These are phyloP conservation scores for Cardiocondyla obscurior DNA, from an alignment of 1,140 invertebrate genomes.

Conservation along the genomic window DNA sequence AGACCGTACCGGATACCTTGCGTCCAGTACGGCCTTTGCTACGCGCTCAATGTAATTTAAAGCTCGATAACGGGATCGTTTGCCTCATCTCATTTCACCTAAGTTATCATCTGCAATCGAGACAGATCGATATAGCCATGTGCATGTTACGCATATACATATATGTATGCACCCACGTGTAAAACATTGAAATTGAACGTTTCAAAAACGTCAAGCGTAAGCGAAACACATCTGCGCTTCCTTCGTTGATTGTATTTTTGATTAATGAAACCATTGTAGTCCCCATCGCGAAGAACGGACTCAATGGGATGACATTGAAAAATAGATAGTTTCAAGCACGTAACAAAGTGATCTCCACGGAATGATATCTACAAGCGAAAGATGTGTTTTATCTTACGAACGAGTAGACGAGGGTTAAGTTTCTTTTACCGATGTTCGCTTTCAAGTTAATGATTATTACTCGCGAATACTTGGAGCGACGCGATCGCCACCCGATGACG, in stretches of 20 bases:
- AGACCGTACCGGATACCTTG: neutral
- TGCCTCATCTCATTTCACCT: conserved; percentile 4
- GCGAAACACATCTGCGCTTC: neutral
- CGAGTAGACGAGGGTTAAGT: neutral
- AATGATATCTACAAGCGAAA: neutral
- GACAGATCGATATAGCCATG: neutral
- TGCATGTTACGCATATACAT: too few species aligned
- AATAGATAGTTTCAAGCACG: neutral
- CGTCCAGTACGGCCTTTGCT: neutral
- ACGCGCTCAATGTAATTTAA: neutral
- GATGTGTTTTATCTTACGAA: conserved; percentile 12
- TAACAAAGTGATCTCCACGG: conserved; percentile 2
- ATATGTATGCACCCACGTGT: neutral
- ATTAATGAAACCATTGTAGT: conserved; percentile 6
- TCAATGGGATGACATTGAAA: neutral
- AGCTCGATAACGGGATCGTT: conserved; percentile 14
- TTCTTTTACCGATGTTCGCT: neutral
- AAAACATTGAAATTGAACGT: neutral
- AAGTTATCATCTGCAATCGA: neutral
- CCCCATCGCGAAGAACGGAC: neutral
- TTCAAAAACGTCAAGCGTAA: neutral
- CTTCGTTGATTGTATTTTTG: neutral
- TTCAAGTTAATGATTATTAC: neutral
- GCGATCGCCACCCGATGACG: neutral
- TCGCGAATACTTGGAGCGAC: neutral